Base-by-base conservation (phyloP, 2,113 vertebrate species). In the Psilopsiagon aurifrons region DNA sequence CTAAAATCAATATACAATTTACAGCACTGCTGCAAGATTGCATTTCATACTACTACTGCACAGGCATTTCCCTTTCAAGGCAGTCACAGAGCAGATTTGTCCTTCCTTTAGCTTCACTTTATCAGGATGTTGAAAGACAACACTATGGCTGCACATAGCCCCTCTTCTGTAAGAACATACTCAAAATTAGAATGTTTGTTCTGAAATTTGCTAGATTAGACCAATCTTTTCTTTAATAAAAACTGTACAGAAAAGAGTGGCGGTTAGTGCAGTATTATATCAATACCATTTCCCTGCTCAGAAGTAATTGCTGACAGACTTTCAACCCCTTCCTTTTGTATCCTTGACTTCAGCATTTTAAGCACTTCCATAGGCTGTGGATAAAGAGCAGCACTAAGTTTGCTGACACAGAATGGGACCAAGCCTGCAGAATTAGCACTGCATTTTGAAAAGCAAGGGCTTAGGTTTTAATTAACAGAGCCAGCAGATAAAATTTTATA, bases 1-100 rank as follows among this genome's bases (percentile, higher is more conserved):
- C 51, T 37, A 64, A 85, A 91, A 94, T 95, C 78, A 79, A 91
- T 70, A 33, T 44, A 46, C 62, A 90, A 51, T 85, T 78, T 82
- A 33, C 57, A 68, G 47, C 62, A 7, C 35, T 81, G 51, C 44
- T 44, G 35, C 5, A 25, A 86, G 76, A 24, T 43, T 75, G 51
- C 43, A 25, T 64, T 43, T 82, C 66, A 29, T 69, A 23, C 46
- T 33, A 1, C 78, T 37, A 20, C 57, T 66, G 39, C 80, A 37
- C 37, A 2, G 52, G 46, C 83, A 41, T 52, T 83, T 83, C 25
- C 57, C 47, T 80, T 64, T 83, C 80, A 87, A 17, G 46, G 20
- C 80, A 96, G 80, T 41, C 59, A 77, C 57, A 13, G 6, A 31
- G 23, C 54, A 37, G 41, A 47, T 77, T 25, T 25, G 14, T 44